Base-by-base conservation (phyloP, 1,140 invertebrate genomes). In the Sipha flava region DNA sequence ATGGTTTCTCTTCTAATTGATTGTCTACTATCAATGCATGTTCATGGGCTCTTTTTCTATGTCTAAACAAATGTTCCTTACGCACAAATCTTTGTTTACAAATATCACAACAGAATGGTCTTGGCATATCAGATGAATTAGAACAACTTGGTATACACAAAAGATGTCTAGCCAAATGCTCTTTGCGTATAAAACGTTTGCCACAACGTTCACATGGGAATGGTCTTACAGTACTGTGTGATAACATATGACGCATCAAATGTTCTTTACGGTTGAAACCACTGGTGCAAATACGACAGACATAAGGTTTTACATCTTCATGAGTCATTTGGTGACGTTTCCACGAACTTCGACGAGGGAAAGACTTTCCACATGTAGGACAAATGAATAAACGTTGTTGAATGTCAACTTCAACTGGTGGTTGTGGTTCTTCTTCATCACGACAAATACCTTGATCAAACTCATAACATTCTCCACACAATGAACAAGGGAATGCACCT, bases 231-330 rank as follows among this genome's bases (percentile, higher is more conserved):
- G 54, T 80, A 6, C 80, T 79, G n/a, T 82, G 81, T 1, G 80
- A 81, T 12, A 80, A 66, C 52, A 82, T 68, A 31, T 82, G 81
- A 16, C 80, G 31, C 37, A 64, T 79, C 5, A 82, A 47, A 49
- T 81, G 81, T 59, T 81, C 81, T 47, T 81, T 81, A 3, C 81
- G 83, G 49, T 84, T 85, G 82, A 87, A 87, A 16, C 84, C 85
- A 77, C 85, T 85, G n/a, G 84, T 84, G 82, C 87, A 87, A 9
- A 84, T 80, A 43, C 84, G 83, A 73, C 85, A 86, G 16, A 82
- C 86, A 83, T 80, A 88, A 83, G 83, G 87, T 85, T 85, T 87
- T 34, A 85, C 82, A 43, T 85, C 85, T 43, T 85, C 84, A 79
- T 84, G 87, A 34, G 82, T 82, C 21, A 75, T 80, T 52, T 83